phyloP scores from a whole-genome alignment of 1,140 invertebrate species.

The Belonocnema kinseyi region DNA sequence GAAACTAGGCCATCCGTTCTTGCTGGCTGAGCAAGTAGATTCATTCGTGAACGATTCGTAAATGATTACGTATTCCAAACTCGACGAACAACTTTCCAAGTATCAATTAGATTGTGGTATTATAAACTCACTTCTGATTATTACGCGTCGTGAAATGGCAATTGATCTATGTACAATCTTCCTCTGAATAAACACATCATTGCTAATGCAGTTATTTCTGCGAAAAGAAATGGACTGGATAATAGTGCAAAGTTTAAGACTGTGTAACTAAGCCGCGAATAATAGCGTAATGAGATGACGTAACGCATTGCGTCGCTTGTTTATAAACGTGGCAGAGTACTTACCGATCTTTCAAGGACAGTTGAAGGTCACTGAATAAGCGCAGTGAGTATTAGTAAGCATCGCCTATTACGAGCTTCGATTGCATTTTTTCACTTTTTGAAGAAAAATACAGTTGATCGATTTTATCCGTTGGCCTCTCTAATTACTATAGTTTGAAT shows the following conservation, averaged over 20 bases:
- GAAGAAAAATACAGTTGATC: too few species aligned
- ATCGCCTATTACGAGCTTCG: background rate
- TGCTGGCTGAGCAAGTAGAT: background rate
- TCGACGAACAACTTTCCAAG: background rate
- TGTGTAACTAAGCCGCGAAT: background rate
- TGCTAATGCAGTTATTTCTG: constrained; percentile 13
- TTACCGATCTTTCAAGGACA: constrained; percentile 14
- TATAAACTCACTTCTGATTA: background rate
- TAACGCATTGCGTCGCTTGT: constrained; percentile 5
- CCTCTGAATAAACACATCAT: constrained; percentile 7
- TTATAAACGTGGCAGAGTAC: constrained; percentile 14
- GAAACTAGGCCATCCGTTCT: background rate
- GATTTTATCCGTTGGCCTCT: too few species aligned
- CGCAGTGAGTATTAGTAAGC: constrained; percentile 1
- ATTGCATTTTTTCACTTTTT: too few species aligned
- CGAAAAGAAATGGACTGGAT: constrained; percentile 17
- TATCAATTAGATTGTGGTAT: constrained; percentile 17
- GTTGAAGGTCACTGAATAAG: constrained; percentile 14
- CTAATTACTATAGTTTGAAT: too few species aligned
- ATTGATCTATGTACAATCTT: background rate
- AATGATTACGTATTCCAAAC: background rate
- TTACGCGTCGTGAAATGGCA: background rate
- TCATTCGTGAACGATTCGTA: too few species aligned
- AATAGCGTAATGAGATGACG: background rate
- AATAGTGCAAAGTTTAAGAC: background rate